Evolutionary conservation across 2,113 vertebrate species (phyloP).

Genomic region (Zosterops japonicus): DNA sequence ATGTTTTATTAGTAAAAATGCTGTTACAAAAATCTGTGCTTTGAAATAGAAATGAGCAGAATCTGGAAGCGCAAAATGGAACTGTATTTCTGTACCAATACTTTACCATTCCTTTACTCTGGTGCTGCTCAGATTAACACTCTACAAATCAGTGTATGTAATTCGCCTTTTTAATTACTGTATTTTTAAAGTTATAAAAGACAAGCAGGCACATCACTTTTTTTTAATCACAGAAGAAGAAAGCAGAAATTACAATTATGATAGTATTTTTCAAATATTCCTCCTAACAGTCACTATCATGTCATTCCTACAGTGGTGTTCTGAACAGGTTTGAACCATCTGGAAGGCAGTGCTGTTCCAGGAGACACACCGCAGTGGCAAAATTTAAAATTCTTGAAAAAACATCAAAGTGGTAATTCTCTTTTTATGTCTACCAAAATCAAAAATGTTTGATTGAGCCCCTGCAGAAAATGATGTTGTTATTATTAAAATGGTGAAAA

Average conservation of each 20-base stretch:
- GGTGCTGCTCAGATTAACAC: neutral
- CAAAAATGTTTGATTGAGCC: neutral
- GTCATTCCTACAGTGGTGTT: neutral
- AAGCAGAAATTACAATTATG: neutral
- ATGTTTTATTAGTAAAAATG: neutral
- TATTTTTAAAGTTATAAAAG: neutral
- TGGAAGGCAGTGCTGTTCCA: neutral
- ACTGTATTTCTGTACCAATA: neutral
- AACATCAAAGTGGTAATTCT: neutral
- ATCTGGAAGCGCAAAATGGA: neutral
- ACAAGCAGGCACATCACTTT: neutral
- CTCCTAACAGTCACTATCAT: neutral
- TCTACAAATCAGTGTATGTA: neutral
- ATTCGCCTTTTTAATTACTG: neutral
- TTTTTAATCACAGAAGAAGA: neutral
- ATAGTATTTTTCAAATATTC: neutral
- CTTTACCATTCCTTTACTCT: neutral
- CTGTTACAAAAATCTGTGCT: neutral
- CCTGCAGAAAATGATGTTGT: neutral
- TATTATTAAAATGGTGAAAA: neutral
- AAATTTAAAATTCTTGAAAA: neutral
- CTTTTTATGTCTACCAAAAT: neutral
- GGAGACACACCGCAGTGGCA: neutral
- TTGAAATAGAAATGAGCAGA: neutral
- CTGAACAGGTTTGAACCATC: neutral